Evolutionary conservation across 2,888 invertebrate genomes (phyloP).

Genomic region (Metacarcinus magister): DNA sequence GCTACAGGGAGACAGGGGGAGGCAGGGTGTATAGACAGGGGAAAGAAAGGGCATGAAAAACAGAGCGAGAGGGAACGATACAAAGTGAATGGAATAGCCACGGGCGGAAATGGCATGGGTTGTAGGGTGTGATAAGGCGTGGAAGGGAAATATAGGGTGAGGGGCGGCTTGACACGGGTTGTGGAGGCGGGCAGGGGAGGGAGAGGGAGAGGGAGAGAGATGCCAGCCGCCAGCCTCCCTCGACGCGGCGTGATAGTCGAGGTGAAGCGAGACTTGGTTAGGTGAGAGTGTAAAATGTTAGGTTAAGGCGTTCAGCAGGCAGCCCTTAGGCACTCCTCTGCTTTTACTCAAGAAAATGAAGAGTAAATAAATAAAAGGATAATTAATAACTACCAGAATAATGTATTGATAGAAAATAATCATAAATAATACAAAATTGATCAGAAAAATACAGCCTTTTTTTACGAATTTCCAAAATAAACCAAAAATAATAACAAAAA

Average conservation of each 20-base stretch:
- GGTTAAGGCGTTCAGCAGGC: neutral
- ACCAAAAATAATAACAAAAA: neutral
- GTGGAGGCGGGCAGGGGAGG: neutral
- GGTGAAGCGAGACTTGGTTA: neutral
- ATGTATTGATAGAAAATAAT: neutral
- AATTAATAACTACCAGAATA: neutral
- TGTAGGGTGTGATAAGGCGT: neutral
- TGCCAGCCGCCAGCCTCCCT: neutral
- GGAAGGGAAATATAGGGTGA: neutral
- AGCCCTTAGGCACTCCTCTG: neutral
- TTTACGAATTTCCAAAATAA: neutral
- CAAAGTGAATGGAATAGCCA: slow-evolving; percentile 39
- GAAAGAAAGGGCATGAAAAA: neutral
- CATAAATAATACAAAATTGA: neutral
- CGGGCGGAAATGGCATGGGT: slow-evolving; percentile 17
- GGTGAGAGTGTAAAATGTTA: neutral
- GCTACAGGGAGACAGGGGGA: neutral
- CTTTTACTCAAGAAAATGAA: neutral
- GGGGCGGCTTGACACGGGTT: slow-evolving; percentile 8
- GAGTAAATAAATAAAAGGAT: neutral
- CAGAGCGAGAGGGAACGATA: slow-evolving; percentile 51
- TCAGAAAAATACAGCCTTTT: neutral
- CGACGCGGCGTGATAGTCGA: neutral
- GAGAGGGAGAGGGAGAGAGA: neutral
- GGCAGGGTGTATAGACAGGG: neutral